Base-by-base conservation (phyloP, 2,113 vertebrate species). In the Aphelocoma coerulescens region DNA sequence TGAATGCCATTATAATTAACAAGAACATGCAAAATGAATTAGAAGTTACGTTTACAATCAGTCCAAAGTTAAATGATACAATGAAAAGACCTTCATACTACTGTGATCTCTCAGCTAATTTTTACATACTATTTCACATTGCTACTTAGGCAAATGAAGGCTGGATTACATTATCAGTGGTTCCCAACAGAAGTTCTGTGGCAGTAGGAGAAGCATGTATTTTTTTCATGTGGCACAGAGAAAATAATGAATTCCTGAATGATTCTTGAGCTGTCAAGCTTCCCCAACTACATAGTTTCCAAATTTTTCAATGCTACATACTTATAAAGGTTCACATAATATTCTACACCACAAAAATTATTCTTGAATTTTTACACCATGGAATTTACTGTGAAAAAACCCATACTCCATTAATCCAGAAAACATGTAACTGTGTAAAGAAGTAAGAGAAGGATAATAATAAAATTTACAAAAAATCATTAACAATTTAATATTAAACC, bases 21-120 rank as follows among this genome's bases (percentile, higher is more conserved):
- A 97, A 59, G 89, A 91, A 94, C 82, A 94, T 16, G 33, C 22
- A 91, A 91, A 97, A 88, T 88, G 33, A 95, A 94, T 96, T 93
- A 93, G 67, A 73, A 92, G 79, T 49, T 90, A 84, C 79, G 72
- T 80, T 92, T 93, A 93, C 66, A 92, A 93, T 90, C 43, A 88
- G 67, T 81, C 55, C 75, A 75, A 92, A 93, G 72, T 80, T 94
- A 92, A 96, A 95, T 65, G 65, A 95, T 52, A 72, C 92, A 67
- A 82, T 44, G 43, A 89, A 96, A 90, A 96, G 54, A 73, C 79
- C 68, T 87, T 88, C 86, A 76, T 90, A 88, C 49, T 59, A 67
- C 61, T 77, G 23, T 57, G 75, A 95, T 71, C 75, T 84, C 78
- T 88, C 71, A 96, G 37, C 16, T 27, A 16, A 68, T 68, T 93